These are phyloP conservation scores for human DNA, from an alignment of 2,113 vertebrate species.

Conservation along the genomic window GRCh38 chr20:2877501-2878000, in stretches of 20 bases:
- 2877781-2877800: neutral
- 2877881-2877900: too few relatives aligned
- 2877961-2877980: too few relatives aligned
- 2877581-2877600: conserved; percentile 43
- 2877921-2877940: too few relatives aligned
- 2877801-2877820: conserved; percentile 39
- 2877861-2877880: neutral
- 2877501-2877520: too few relatives aligned
- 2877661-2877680: conserved; percentile 42
- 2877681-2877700: neutral
- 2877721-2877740: conserved; percentile 12
- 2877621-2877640: conserved; percentile 40
- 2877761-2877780: neutral
- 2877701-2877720: conserved; percentile 32
- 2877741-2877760: conserved; percentile 13
- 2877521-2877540: too few relatives aligned
- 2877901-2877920: too few relatives aligned
- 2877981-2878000: too few relatives aligned
- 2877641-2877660: conserved; percentile 34
- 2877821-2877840: conserved; percentile 9
- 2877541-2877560: too few relatives aligned
- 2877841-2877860: conserved; percentile 20
- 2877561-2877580: neutral
- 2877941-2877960: too few relatives aligned
- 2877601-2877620: conserved; percentile 8